These are phyloP conservation scores for Diorhabda sublineata DNA, from an alignment of 1,140 invertebrate species.

Conservation along the genomic window DNA sequence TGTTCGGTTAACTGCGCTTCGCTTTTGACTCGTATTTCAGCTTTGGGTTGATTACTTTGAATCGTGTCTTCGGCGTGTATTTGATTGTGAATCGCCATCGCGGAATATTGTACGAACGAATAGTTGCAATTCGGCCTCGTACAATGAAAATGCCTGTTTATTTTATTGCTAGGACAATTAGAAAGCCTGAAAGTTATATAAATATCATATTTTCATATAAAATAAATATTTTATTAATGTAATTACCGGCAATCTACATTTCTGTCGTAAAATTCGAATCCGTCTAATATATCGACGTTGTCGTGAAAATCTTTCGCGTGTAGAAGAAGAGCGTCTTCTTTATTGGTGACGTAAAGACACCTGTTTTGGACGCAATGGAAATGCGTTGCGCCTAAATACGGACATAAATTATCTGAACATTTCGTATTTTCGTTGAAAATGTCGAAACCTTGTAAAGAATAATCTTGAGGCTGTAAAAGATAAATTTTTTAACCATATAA, in stretches of 20 bases:
- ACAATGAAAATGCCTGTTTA: slow-evolving; percentile 76
- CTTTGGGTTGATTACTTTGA: slow-evolving; percentile 10
- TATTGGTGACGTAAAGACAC: slow-evolving; percentile 55
- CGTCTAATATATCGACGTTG: slow-evolving; percentile 74
- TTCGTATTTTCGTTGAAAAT: slow-evolving; percentile 44
- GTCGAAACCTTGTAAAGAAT: slow-evolving; percentile 42
- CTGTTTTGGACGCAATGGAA: slow-evolving; percentile 73
- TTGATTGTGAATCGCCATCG: slow-evolving; percentile 70
- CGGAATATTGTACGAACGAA: slow-evolving; percentile 69
- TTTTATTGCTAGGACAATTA: slow-evolving; percentile 58
- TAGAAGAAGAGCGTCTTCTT: slow-evolving; percentile 41
- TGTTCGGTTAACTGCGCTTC: slow-evolving; percentile 30
- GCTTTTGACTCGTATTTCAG: slow-evolving; percentile 27
- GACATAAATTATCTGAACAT: slow-evolving; percentile 53
- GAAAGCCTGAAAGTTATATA: not conserved
- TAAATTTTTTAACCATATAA: not conserved
- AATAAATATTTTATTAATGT: not conserved
- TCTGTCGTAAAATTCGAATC: slow-evolving; percentile 77
- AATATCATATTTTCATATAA: too few species aligned
- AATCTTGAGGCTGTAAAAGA: slow-evolving; percentile 27
- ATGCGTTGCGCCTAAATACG: slow-evolving; percentile 53
- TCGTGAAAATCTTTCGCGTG: slow-evolving; percentile 82
- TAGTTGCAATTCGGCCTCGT: slow-evolving; percentile 68
- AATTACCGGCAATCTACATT: slow-evolving; percentile 67
- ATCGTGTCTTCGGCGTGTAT: slow-evolving; percentile 49